Base-by-base conservation (phyloP, 2,888 invertebrate genomes). In the Bembecia ichneumoniformis region DNA sequence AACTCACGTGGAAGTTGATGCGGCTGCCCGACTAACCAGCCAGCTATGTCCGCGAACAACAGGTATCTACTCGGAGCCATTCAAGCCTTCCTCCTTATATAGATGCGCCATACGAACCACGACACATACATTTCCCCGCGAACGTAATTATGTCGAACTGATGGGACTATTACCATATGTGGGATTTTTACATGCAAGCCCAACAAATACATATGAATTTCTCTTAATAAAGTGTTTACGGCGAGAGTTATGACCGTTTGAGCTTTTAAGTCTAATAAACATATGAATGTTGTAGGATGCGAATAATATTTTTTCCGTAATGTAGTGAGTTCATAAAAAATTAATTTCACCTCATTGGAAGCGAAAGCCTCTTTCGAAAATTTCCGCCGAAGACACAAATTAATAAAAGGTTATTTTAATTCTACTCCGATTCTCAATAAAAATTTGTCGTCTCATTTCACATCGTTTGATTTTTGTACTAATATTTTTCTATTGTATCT, bases 11-110 rank as follows among this genome's bases (percentile, higher is more conserved):
- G 14, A 34, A 47, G 35, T 17, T 43, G 44, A 49, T 43, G 51
- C 44, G 44, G 11, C 44, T 11, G 11, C 51, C 52, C 53, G 56
- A 46, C 51, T 53, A 51, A 51, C 56, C 53, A 55, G 52, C 44
- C 60, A 54, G 55, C 55, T 48, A 58, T 43, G 54, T n/a, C 52
- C 53, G 47, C 59, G 54, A 51, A 50, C 46, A 56, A 63, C 63
- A 64, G 62, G 67, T 66, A 55, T 65, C 65, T 65, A 65, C 58
- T 57, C 50, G 20, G 13, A 15, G 35, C 35, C 3, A 35, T 14
- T 15, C 15, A 36, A 35, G 13, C 17, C 14, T 15, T 35, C 36
- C 11, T 35, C 20, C 11, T 47, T 47, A 47, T 47, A 47, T 47
- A 47, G 15, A 35, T 35, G 36, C 16, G 16, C 14, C 35, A 11